Percentiles rank a stretch among this genome's conserved stretches.
Evolutionary conservation across 2,797 vertebrate species (phyloP).

Genomic region (Emydoidea blandingii): DNA sequence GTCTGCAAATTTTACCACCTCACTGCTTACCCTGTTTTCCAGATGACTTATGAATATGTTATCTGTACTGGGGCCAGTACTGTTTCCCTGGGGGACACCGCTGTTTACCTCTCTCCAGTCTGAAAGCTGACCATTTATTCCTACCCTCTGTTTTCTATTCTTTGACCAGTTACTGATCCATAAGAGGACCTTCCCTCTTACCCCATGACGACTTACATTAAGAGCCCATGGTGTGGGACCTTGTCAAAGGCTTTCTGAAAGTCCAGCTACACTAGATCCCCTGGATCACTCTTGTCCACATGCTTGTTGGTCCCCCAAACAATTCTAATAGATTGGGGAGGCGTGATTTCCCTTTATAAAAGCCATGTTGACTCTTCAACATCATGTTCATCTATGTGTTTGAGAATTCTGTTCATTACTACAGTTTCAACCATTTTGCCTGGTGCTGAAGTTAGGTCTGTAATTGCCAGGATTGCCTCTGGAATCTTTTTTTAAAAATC

Average conservation of each 20-base stretch:
- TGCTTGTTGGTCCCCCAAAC: neutral
- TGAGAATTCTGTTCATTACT: neutral
- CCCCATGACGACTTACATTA: neutral
- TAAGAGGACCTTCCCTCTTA: no score
- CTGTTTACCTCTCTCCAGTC: no score
- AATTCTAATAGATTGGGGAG: neutral
- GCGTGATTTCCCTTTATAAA: neutral
- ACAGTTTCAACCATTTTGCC: neutral
- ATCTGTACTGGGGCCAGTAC: no score
- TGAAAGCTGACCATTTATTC: neutral
- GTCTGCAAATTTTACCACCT: neutral
- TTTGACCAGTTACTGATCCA: neutral
- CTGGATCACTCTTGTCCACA: neutral
- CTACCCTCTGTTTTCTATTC: neutral
- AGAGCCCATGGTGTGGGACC: neutral
- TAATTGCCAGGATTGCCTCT: neutral
- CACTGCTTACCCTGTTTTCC: neutral
- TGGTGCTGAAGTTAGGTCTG: neutral
- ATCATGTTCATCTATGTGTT: neutral
- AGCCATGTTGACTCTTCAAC: neutral
- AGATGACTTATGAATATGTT: neutral
- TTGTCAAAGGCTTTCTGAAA: neutral
- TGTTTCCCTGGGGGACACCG: neutral
- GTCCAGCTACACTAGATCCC: neutral
- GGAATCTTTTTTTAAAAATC: neutral